Evolutionary conservation across 30 jellyfish, hydroid and myxozoan genomes (phyloP).

Genomic region (Aurelia coerulea): DNA sequence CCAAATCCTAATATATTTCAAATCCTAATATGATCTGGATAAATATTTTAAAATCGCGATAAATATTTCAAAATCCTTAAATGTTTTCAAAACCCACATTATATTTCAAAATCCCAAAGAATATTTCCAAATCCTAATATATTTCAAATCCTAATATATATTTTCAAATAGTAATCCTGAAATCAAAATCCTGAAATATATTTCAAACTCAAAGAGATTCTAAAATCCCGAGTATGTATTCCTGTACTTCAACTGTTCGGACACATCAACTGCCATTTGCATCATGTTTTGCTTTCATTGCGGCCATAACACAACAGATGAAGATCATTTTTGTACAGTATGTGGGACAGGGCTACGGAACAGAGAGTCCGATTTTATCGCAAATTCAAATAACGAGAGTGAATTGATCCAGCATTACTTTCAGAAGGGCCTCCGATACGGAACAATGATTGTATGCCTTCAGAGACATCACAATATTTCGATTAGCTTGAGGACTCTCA

Average conservation of each 20-base stretch:
- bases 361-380: too few relatives aligned
- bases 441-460: background rate
- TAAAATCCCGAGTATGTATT: background rate
- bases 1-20: too few relatives aligned
- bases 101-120: too few relatives aligned
- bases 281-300: conserved; percentile 32
- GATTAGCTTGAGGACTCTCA: conserved; percentile 11
- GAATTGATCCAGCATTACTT: too few relatives aligned
- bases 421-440: too few relatives aligned
- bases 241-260: conserved; percentile 2
- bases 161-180: conserved; percentile 29
- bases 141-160: conserved; percentile 13
- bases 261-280: conserved; percentile 22
- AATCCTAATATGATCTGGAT: too few relatives aligned
- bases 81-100: too few relatives aligned
- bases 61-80: background rate
- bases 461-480: conserved; percentile 6
- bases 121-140: too few relatives aligned
- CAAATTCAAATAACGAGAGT: too few relatives aligned
- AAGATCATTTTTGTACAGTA: conserved; percentile 11
- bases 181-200: too few relatives aligned
- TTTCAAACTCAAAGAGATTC: background rate
- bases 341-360: conserved; percentile 16
- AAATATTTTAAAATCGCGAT: background rate
- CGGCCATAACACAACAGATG: conserved; percentile 13